phyloP scores from a whole-genome alignment of 2,888 invertebrate genomes.

The Caenorhabditis zanzibari region DNA sequence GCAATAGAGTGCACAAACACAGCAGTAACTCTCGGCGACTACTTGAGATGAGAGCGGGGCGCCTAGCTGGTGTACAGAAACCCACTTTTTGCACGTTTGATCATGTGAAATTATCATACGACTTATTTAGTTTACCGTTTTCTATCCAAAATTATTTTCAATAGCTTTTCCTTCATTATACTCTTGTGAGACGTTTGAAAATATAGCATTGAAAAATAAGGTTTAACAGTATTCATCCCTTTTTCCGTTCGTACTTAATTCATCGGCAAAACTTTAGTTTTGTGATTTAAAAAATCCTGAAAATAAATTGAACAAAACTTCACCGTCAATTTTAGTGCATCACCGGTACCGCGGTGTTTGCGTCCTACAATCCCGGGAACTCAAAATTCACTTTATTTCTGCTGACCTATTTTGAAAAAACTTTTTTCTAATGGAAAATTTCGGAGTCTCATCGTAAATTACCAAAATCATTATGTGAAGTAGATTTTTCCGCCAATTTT shows the following conservation, averaged over 20 bases:
- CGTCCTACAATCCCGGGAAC: neutral
- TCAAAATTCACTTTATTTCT: neutral
- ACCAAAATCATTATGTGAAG: neutral
- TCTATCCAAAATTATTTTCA: neutral
- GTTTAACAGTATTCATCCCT: no score
- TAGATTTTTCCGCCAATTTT: neutral
- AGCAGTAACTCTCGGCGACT: constrained; percentile 30
- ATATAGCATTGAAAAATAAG: no score
- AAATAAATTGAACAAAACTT: neutral
- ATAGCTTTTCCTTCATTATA: neutral
- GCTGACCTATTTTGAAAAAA: neutral
- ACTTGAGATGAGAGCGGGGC: constrained; percentile 42
- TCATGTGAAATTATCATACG: constrained; percentile 38
- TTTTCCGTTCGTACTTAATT: no score
- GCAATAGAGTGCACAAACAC: constrained; percentile 31
- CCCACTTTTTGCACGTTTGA: constrained; percentile 32
- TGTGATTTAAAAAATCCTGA: no score
- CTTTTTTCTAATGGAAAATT: no score
- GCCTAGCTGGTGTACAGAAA: constrained; percentile 29
- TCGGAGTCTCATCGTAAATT: neutral
- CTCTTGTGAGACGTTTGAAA: no score
- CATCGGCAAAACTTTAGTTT: no score
- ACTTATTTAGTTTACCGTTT: constrained; percentile 13
- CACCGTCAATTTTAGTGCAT: neutral
- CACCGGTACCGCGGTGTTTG: neutral